A percentile compares a stretch with the other conserved stretches of the same genome.
Evolutionary conservation across 2,113 vertebrate genomes (phyloP).

Genomic region (cattle (Bos taurus)): ARS-UCD2.0 NC_037336.1:43876501-43877000

Average conservation of each 20-base stretch:
- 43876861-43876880: not conserved
- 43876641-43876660: not conserved
- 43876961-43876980: not conserved
- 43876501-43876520: not conserved
- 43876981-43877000: not conserved
- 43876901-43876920: not conserved
- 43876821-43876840: not conserved
- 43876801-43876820: not conserved
- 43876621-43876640: not conserved
- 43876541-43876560: not conserved
- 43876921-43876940: not conserved
- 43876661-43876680: not conserved
- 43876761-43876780: not conserved
- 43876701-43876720: not conserved
- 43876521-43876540: not conserved
- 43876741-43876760: not conserved
- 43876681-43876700: not conserved
- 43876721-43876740: not conserved
- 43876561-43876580: not conserved
- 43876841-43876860: not conserved
- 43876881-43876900: not conserved
- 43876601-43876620: not conserved
- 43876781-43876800: not conserved
- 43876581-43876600: not conserved
- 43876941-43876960: constrained; percentile 11